Base-by-base conservation (phyloP, 2,113 vertebrate species). In the Cyprinodon variegatus region DNA sequence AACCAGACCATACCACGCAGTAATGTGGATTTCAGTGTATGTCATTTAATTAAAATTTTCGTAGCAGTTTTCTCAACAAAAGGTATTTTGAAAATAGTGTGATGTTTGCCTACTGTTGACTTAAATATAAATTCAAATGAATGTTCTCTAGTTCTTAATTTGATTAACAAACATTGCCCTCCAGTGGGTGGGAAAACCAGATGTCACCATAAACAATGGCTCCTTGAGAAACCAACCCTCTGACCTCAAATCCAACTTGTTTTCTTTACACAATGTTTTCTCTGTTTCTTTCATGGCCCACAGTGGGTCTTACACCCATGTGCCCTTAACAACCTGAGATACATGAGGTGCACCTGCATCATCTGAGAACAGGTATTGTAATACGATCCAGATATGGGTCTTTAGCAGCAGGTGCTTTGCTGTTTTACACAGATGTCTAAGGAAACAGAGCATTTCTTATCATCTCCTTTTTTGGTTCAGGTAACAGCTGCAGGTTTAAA, bases 201-300 rank as follows among this genome's bases (percentile, higher is more conserved):
- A 62, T 68, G 70, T 78, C 65, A 84, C 71, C 78, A 50, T 68
- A 73, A 86, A 86, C 81, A 90, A 79, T 76, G 37, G 65, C 53
- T 79, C 59, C 66, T 13, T 10, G 43, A 77, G 45, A 50, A 77
- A 81, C 61, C 36, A 67, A 48, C 22, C 68, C 40, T 68, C 43
- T 79, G 78, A 82, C 76, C 82, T 79, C 22, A 17, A 71, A 50
- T 85, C 81, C 70, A 79, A 78, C 75, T 81, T 85, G 50, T 57
- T 60, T 81, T 65, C 64, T 17, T 38, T 22, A 72, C 59, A 91
- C 89, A 90, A 83, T 85, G 85, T 70, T 22, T 22, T 40, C 85
- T 82, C 68, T 91, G 89, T 90, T 74, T 81, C 75, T 82, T 74
- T 60, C 77, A 85, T 74, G 72, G 65, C 37, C 65, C 76, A 80